Evolutionary conservation across 2,797 vertebrate species (phyloP), one percentile per base, ranked within the genome.

Genomic region (Cichlasoma orientale): DNA sequence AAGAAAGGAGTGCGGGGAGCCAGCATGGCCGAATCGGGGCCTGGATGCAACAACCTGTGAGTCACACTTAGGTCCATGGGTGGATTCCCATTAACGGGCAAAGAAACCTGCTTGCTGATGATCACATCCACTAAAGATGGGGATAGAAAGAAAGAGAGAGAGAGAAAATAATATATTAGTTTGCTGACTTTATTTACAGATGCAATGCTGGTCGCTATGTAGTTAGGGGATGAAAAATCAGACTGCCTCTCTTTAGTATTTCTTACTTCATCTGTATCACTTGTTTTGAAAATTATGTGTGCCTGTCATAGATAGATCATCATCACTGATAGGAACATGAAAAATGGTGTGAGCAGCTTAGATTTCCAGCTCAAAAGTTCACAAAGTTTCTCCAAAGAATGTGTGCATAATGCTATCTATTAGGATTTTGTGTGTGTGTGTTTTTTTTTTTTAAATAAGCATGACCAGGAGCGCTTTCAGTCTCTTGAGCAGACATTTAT

Each of bases 21-120:
- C 90, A 97, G 93, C 93, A 97, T 93, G 0, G 94, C 78, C 38
- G 95, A 93, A 89, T 97, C 96, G 4, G 94, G 90, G 63, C 93
- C 86, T 19, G 94, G 93, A 88, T 96, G 96, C 80, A 96, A 92
- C 72, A 92, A 78, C 81, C 96, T 95, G 89, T 96, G 97, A 84
- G 96, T 96, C 84, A 97, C 95, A 54, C 96, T 94, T 78, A 98
- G 95, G 94, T 98, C 97, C 97, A 98, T 98, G 92, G 95, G 95
- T 82, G 82, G 93, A 57, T 93, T 84, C 93, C 95, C 95, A 85
- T 90, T 90, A 87, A 92, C 29, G 72, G 74, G 72, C 75, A 56
- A 81, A 56, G 25, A 72, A 69, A 74, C 31, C 55, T 73, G 72
- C 44, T 75, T 55, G 33, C 66, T 82, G 82, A 73, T 25, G 82